Evolutionary conservation across 2,797 vertebrate genomes (phyloP), one percentile per base, ranked within the genome.

Genomic region (Apodemus agrarius): DNA sequence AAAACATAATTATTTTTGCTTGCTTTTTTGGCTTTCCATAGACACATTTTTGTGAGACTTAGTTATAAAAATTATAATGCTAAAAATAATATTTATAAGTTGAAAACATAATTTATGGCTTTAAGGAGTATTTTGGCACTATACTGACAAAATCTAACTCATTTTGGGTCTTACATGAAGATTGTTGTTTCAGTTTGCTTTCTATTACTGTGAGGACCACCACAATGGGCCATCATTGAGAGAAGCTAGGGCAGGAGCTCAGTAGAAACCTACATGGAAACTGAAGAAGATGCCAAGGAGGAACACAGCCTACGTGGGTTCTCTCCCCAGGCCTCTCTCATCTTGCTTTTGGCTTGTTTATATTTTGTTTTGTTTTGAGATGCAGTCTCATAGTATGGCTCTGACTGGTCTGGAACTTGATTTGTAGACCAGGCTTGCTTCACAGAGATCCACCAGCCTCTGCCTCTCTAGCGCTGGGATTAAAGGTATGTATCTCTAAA

Each of bases 1-100:
- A 92, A 95, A 92, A 65, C 52, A 72, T 82, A 65, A 67, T 46
- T 90, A 19, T 57, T 92, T 86, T 24, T 87, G 24, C 46, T 82
- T 72, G 9, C 85, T 80, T 87, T 57, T 84, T 49, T 52, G 72
- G 69, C 74, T 84, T 57, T 83, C 26, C 31, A 67, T 49, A 24
- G 40, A 97, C 0, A 43, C 40, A 21, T 61, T 81, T 80, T 54
- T 95, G 72, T 63, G 84, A 59, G 43, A 72, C 61, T 91, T 85
- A 49, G 72, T 89, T 93, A 40, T 72, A 76, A 59, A 88, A 93
- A 61, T 22, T 89, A 1, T 85, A 82, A 72, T 63, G 31, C 43
- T 91, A 72, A 88, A 93, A 95, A 37, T 22, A 80, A 46, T 21
- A 84, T 46, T 80, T 89, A 21, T 69, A 75, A n/a, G 2, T 89